A percentile compares a stretch with the other conserved stretches of the same genome.
Evolutionary conservation across 2,888 invertebrate species (phyloP).

Genomic region (Venustoraphidia nigricollis): DNA sequence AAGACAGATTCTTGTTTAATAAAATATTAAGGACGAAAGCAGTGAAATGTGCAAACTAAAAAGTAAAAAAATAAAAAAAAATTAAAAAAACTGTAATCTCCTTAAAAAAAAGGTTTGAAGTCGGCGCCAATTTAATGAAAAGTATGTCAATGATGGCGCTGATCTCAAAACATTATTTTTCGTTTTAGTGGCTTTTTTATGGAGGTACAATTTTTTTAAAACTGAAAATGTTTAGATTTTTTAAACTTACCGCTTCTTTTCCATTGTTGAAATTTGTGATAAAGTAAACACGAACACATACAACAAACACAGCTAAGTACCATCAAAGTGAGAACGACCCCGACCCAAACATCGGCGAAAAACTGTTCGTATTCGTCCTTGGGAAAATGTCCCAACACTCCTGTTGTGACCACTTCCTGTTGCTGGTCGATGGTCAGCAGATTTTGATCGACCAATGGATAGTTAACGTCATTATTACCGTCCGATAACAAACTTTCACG

Average conservation of each 20-base stretch:
- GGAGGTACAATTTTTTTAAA: no score
- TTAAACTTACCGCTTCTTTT: conserved; percentile 38
- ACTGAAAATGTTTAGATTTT: no score
- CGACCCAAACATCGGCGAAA: conserved; percentile 46
- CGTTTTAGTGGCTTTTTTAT: no score
- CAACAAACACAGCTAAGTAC: conserved; percentile 44
- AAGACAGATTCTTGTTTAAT: no score
- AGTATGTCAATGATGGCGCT: no score
- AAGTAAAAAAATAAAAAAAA: no score
- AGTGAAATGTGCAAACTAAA: no score
- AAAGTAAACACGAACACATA: conserved; percentile 44
- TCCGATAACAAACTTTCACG: background rate
- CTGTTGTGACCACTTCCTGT: conserved; percentile 6
- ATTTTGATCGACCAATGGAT: conserved; percentile 5
- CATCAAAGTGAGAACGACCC: conserved; percentile 40
- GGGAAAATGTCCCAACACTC: conserved; percentile 5
- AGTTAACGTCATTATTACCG: conserved; percentile 2
- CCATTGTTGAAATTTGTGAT: conserved; percentile 49
- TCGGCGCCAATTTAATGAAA: no score
- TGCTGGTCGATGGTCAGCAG: conserved; percentile 7
- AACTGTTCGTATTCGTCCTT: conserved; percentile 38
- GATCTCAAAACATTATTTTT: no score
- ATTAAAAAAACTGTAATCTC: no score
- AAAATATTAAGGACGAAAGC: no score
- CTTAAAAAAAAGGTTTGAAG: no score